phyloP scores from a whole-genome alignment of 1,140 invertebrate genomes.

The Colletes gigas region DNA sequence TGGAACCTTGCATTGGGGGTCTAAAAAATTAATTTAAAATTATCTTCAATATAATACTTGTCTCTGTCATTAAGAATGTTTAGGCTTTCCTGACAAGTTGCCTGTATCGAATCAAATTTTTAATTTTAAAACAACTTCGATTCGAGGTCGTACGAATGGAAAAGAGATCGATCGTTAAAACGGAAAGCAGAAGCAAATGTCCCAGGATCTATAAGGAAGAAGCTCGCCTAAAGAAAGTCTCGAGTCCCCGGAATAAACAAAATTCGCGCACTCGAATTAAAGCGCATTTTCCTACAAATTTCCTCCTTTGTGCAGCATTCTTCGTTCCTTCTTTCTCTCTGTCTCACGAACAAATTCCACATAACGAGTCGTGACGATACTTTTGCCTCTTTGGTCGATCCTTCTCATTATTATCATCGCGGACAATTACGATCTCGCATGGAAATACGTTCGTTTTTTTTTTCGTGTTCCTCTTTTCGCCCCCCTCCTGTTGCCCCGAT shows the following conservation, averaged over 20 bases:
- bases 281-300: conserved; percentile 33
- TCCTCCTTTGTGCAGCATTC: background rate
- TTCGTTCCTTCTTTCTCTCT: background rate
- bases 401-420: conserved; percentile 32
- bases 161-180: too few relatives aligned
- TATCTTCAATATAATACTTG: too few relatives aligned
- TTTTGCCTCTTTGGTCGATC: background rate
- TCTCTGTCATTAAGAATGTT: too few relatives aligned
- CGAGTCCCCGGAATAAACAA: conserved; percentile 63
- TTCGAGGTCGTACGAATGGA: background rate
- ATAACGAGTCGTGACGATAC: conserved; percentile 54
- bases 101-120: too few relatives aligned
- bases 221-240: conserved; percentile 49
- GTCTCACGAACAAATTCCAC: conserved; percentile 18
- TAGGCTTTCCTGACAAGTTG: too few relatives aligned
- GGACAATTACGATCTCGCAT: conserved; percentile 45
- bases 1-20: too few relatives aligned
- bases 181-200: conserved; percentile 21
- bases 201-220: conserved; percentile 40
- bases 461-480: background rate
- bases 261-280: conserved; percentile 56
- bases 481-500: too few relatives aligned
- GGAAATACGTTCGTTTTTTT: conserved; percentile 10
- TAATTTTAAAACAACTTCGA: too few relatives aligned
- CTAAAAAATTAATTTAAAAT: too few relatives aligned